Base-by-base conservation (phyloP, 2,888 invertebrate genomes). In the Ceriagrion tenellum region DNA sequence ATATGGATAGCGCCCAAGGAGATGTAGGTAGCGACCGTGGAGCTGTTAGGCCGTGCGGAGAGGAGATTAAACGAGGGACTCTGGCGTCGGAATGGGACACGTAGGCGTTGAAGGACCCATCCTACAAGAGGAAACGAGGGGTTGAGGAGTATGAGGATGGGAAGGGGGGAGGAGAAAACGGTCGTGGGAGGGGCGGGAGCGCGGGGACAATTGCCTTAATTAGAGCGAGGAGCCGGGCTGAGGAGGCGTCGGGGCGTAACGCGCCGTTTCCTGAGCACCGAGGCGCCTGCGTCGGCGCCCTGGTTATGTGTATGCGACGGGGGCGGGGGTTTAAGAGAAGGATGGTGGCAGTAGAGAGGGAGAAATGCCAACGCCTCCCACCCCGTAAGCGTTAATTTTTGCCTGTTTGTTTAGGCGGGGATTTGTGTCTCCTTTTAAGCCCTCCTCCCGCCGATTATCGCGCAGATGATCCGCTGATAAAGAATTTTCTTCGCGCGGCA, bases 181-280 rank as follows among this genome's bases (percentile, higher is more conserved):
- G 47, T 47, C 47, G 47, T 47, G 47, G 47, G 47, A 47, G 47
- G 47, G 47, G 47, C 47, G 8, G 47, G 47, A 63, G 35, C 23
- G 40, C 13, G 69, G 69, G 69, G 93, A 93, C 93, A 93, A 93
- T 93, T 47, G 93, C 93, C 47, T 63, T 93, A 93, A 93, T 93
- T 93, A 93, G 93, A 47, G 89, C 89, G 89, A 55, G 26, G 88
- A n/a, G 55, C 55, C 12, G 55, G n/a, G 69, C 56, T 3, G 16
- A 55, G 63, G 47, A 69, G 35, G 40, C 63, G 90, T 26, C 69
- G 63, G 18, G 69, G 26, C 47, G 26, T 55, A 74, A 91, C 91
- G 47, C 47, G 91, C 35, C 47, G 88, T 35, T 69, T 69, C 81
- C 30, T 81, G 81, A 81, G 81, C 81, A 35, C 69, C 69, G 69